These are phyloP conservation scores for Gallinago jamesoni DNA, from an alignment of 2,113 vertebrate genomes.

Conservation along the genomic window DNA sequence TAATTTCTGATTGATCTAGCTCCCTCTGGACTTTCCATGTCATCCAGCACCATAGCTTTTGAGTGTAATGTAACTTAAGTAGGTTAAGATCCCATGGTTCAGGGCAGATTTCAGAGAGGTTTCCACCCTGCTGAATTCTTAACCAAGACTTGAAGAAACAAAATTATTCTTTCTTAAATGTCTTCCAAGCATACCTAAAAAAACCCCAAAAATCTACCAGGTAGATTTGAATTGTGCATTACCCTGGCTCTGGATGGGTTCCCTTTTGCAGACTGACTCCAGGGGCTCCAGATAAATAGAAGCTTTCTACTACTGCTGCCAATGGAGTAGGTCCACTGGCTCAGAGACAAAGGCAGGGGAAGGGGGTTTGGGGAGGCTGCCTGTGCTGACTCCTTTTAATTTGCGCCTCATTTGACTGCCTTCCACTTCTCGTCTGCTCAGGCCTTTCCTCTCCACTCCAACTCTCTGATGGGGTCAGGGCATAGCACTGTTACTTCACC, in stretches of 20 bases:
- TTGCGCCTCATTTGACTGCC: neutral
- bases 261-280: neutral
- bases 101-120: neutral
- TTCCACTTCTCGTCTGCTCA: neutral
- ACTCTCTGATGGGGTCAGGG: neutral
- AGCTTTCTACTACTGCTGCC: neutral
- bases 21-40: constrained; percentile 45
- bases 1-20: constrained; percentile 62
- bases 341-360: neutral
- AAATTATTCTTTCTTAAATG: neutral
- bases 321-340: accelerated
- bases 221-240: neutral
- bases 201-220: neutral
- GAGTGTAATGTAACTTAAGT: constrained; percentile 41
- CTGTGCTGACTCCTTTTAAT: neutral
- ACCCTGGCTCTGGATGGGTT: neutral
- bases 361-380: accelerated
- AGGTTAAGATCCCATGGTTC: constrained; percentile 20
- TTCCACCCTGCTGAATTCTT: neutral
- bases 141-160: neutral
- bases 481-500: neutral
- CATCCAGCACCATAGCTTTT: constrained; percentile 32
- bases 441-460: neutral
- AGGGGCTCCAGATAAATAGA: neutral
- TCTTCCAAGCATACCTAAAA: neutral